Percentiles rank a stretch among this genome's conserved stretches.
These are phyloP conservation scores for Agrochola macilenta DNA, from an alignment of 2,888 invertebrate genomes.

Conservation along the genomic window DNA sequence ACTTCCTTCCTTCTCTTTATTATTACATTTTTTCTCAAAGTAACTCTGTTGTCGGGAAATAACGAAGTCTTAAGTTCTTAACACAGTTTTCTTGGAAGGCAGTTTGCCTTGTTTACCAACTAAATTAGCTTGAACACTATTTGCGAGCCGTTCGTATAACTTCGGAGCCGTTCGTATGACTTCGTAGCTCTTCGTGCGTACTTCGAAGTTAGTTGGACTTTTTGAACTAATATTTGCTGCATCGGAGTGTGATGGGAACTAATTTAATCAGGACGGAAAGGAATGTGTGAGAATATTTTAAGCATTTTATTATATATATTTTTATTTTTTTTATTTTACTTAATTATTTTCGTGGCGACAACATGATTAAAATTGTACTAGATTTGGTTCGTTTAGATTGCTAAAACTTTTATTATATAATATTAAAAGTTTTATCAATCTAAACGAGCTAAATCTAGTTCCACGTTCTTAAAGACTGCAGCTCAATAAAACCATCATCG, in stretches of 20 bases:
- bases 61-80: constrained; percentile 52
- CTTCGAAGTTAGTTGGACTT: constrained; percentile 36
- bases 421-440: too few species aligned
- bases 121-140: constrained; percentile 56
- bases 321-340: too few species aligned
- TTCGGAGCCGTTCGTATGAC: constrained; percentile 32
- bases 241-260: constrained; percentile 27
- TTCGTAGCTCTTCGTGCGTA: constrained; percentile 29
- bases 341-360: neutral
- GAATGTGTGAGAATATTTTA: neutral
- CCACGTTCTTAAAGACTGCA: neutral
- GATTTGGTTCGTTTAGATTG: neutral
- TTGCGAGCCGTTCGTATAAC: constrained; percentile 47
- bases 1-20: constrained; percentile 44
- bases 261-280: constrained; percentile 25
- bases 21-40: constrained; percentile 61
- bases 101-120: constrained; percentile 53
- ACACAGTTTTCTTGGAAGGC: constrained; percentile 50
- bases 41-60: constrained; percentile 53
- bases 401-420: neutral
- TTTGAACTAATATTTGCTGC: constrained; percentile 52
- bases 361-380: neutral
- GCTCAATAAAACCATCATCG: neutral
- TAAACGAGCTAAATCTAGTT: too few species aligned
- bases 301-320: too few species aligned